Evolutionary conservation across 2,113 vertebrate genomes (phyloP), one percentile per base, ranked within the genome.

Genomic region (Podocnemis expansa): DNA sequence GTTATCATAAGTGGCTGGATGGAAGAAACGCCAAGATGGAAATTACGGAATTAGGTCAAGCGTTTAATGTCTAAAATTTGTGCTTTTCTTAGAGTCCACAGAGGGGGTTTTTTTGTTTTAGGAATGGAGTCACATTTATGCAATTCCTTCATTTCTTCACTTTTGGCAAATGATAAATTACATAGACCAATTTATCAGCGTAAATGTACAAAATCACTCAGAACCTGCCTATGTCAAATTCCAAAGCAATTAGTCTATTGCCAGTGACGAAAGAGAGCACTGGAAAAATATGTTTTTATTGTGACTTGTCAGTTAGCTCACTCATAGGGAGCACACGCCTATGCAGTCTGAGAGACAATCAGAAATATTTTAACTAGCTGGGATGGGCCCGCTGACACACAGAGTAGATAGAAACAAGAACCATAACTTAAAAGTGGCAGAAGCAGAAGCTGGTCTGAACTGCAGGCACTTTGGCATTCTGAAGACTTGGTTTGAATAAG

Each of bases 121-220:
- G 56, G 31, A 79, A 29, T 60, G 51, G 41, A 60, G 31, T 25
- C 22, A 43, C 29, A 67, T 67, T 87, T 67, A 52, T 54, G 78
- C 29, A 38, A 47, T 63, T 60, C 34, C 84, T 55, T 43, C 10
- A 24, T 87, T 56, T 63, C 16, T 80, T 63, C 55, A 67, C 78
- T 80, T 63, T 25, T 67, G 49, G 56, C 38, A 80, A 87, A 80
- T 67, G 85, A 52, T 96, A 60, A 54, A 6, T 95, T 88, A 34
- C 67, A 93, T 88, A 75, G n/a, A 52, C 70, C 51, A 85, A 93
- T 67, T 89, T 54, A 82, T 92, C 73, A 81, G 88, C 90, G 89
- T 56, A 52, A 67, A 80, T 27, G 38, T 78, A 41, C 34, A 56
- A 80, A 80, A 87, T 87, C 45, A 63, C 56, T 86, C 41, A 85